Conservation (phyloP, 2,888 invertebrate genomes). For the Acanthococcus lagerstroemiae region DNA sequence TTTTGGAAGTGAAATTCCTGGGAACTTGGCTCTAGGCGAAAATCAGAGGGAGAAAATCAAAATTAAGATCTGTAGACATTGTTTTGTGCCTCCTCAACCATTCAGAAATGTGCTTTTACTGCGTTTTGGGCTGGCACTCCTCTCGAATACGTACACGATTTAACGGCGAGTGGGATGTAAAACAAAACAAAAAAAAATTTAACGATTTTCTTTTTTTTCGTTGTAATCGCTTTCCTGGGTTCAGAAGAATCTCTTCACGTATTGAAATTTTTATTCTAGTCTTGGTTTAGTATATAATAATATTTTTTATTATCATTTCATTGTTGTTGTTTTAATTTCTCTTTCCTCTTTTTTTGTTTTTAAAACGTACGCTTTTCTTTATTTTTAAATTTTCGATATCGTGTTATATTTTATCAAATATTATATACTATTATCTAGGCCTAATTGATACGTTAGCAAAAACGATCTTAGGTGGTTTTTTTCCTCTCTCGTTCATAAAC, state of each 20-base stretch:
- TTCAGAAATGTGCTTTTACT: not conserved
- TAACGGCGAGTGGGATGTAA: too few species aligned
- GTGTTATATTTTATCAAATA: not conserved
- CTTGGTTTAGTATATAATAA: not conserved
- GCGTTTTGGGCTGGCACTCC: not conserved
- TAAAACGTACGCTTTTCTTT: not conserved
- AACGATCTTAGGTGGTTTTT: too few species aligned
- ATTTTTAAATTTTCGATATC: not conserved
- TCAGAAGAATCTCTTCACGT: not conserved
- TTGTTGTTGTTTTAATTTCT: not conserved
- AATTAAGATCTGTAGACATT: too few species aligned
- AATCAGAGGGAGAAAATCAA: too few species aligned
- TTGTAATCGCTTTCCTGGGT: not conserved
- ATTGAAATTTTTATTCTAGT: not conserved
- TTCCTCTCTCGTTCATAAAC: too few species aligned
- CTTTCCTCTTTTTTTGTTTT: not conserved
- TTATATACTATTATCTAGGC: not conserved
- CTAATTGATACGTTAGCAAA: too few species aligned
- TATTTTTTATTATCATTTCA: not conserved
- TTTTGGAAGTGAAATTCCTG: too few species aligned
- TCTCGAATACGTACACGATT: too few species aligned
- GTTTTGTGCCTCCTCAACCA: not conserved
- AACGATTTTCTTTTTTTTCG: too few species aligned
- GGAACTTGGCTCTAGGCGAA: too few species aligned
- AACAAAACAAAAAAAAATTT: too few species aligned